Percentiles rank a stretch among this genome's conserved stretches.
Conservation (phyloP, 2,888 invertebrate genomes). For the Pseudolycoriella hygida region DNA sequence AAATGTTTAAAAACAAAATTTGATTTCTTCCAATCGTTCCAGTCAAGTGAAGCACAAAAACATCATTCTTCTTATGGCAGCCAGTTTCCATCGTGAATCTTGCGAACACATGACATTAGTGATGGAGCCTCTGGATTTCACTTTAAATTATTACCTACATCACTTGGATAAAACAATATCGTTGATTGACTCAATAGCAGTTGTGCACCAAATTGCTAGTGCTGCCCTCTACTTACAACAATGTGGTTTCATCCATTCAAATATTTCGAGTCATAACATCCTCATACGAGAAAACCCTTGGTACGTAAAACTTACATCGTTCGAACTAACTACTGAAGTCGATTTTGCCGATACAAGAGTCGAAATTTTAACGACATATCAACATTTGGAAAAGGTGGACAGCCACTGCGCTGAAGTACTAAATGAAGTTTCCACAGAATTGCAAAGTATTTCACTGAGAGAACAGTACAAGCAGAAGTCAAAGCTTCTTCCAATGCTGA, state of each 20-base stretch:
- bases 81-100: slow-evolving; percentile 28
- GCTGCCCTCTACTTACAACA: slow-evolving; percentile 32
- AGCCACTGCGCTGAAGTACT: too few species aligned
- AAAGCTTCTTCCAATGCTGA: not conserved
- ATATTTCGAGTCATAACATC: slow-evolving; percentile 28
- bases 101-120: slow-evolving; percentile 27
- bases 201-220: slow-evolving; percentile 29
- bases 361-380: slow-evolving; percentile 2
- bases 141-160: slow-evolving; percentile 30
- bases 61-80: slow-evolving; percentile 34
- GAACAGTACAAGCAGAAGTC: slow-evolving; percentile 3
- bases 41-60: slow-evolving; percentile 36
- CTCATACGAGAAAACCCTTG: slow-evolving; percentile 19
- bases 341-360: not conserved
- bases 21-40: slow-evolving; percentile 10
- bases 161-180: slow-evolving; percentile 29
- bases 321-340: slow-evolving; percentile 19
- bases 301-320: slow-evolving; percentile 31
- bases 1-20: not conserved
- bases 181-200: slow-evolving; percentile 17
- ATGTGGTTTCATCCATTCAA: slow-evolving; percentile 33
- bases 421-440: not conserved
- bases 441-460: not conserved
- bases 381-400: too few species aligned
- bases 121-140: slow-evolving; percentile 32